Base-by-base conservation (phyloP, 1,140 invertebrate species). In the Macrobrachium rosenbergii region DNA sequence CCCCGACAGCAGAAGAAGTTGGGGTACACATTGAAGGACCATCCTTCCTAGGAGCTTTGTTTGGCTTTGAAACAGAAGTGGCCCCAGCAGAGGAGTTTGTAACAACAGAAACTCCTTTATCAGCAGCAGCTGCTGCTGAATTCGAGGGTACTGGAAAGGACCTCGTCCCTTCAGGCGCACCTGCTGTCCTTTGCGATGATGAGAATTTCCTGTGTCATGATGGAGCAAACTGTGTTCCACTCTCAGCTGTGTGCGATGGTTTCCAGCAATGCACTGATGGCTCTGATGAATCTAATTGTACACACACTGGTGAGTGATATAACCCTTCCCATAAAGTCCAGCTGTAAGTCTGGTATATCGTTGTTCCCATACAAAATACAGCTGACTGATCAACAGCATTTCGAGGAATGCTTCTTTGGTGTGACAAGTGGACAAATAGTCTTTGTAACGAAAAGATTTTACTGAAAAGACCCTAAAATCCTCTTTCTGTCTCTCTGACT, bases 241-340 rank as follows among this genome's bases (percentile, higher is more conserved):
- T 92, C 19, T 92, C 93, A 45, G 94, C 94, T 93, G 92, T 93
- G n/a, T 96, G 95, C 90, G 94, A 96, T 90, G 94, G 94, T 17
- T 92, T 93, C 2, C 92, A 92, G 63, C 95, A 96, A 90, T 96
- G 95, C 90, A 91, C 92, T 0, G 93, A 92, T 6, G 94, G 93
- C 43, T 93, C 93, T 76, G 95, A 96, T 90, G 95, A 96, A 88
- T 90, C 91, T 2, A 92, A 93, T 78, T 96, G 95, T 90, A 89
- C 92, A 21, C 64, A n/a, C 76, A 91, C 14, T 94, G 94, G 89
- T 89, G 84, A 89, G 89, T 88, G 23, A 16, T 52, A 52, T 10
- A 52, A 0, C 12, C 52, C 52, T 52, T 52, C 52, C 12, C 52
- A 52, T 52, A 52, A 12, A 52, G 52, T 52, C 52, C 7, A 52